Evolutionary conservation across 2,113 vertebrate genomes (phyloP), one percentile per base, ranked within the genome.

Genomic region (Chitala chitala): DNA sequence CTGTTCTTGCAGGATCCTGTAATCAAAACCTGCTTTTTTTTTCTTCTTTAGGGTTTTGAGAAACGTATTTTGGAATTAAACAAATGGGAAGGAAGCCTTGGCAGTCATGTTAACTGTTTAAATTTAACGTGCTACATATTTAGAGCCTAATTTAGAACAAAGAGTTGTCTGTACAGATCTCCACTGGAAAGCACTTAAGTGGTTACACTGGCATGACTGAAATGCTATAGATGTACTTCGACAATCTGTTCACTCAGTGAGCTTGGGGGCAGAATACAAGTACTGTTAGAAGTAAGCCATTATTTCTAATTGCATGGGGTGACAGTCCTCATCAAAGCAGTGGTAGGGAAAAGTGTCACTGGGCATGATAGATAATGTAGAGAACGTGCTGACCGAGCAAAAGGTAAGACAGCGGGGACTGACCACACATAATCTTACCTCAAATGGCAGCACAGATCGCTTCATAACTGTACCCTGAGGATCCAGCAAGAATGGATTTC

Each of bases 261-360:
- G 42, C 33, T 9, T 2, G 12, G 12, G 12, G 38, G 29, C 55
- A 46, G 53, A 17, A 22, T 29, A 59, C 53, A n/a, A n/a, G n/a
- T n/a, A n/a, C 70, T 59, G n/a, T 71, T 58, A 72, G 38, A 17
- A 40, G 31, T 20, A 50, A 48, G 50, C 54, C 48, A 36, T n/a
- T 15, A 33, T 61, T 38, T 24, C 59, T 66, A 65, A 65, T 53
- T 74, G 59, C 29, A 26, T 29, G 54, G 8, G 13, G 5, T 73
- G 20, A 50, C 26, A 42, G 7, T 29, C 24, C 24, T 56, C 13
- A 58, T 10, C 61, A 42, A 55, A 42, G 3, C 46, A 3, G 33
- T 29, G 5, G 15, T 13, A 40, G 48, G 50, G 75, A 69, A 59
- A 82, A 84, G 85, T 84, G 81, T 84, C 84, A 80, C 76, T 69